These are phyloP conservation scores for Leptosomus discolor DNA, from an alignment of 2,113 vertebrate genomes.

Conservation along the genomic window DNA sequence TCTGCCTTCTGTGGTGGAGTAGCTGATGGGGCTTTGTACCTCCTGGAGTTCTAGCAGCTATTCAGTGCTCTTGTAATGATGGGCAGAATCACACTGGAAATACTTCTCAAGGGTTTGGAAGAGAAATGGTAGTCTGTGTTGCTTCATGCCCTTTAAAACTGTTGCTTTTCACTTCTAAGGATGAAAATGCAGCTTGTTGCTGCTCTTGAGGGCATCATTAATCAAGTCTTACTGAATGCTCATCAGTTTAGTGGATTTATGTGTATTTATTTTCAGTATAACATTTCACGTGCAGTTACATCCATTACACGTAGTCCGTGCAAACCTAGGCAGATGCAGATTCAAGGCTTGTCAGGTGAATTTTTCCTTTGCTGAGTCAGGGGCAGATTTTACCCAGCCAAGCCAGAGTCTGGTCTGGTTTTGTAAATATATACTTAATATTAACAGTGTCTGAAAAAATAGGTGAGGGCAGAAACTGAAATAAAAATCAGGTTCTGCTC, in stretches of 20 bases:
- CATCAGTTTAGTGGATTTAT: slow-evolving; percentile 42
- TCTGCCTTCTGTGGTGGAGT: neutral
- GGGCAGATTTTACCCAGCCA: neutral
- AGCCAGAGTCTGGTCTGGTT: neutral
- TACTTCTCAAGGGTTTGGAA: neutral
- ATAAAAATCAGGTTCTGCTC: neutral
- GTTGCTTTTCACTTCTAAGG: slow-evolving; percentile 12
- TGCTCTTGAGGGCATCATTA: slow-evolving; percentile 15
- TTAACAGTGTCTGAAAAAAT: neutral
- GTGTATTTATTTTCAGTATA: slow-evolving; percentile 34
- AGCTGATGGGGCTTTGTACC: neutral
- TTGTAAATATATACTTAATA: neutral
- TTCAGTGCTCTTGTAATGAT: neutral
- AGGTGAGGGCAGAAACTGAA: neutral
- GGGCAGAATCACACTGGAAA: neutral
- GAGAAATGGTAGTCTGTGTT: neutral
- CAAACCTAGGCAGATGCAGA: neutral
- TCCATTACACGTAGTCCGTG: neutral
- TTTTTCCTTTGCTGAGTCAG: neutral
- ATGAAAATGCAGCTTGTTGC: slow-evolving; percentile 13
- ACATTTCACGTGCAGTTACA: slow-evolving; percentile 23
- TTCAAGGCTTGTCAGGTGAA: neutral
- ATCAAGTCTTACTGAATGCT: slow-evolving; percentile 28
- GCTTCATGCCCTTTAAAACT: slow-evolving; percentile 3
- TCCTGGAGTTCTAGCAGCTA: neutral